Evolutionary conservation across 2,113 vertebrate species (phyloP).

Genomic region (Malurus alboscapulatus): DNA sequence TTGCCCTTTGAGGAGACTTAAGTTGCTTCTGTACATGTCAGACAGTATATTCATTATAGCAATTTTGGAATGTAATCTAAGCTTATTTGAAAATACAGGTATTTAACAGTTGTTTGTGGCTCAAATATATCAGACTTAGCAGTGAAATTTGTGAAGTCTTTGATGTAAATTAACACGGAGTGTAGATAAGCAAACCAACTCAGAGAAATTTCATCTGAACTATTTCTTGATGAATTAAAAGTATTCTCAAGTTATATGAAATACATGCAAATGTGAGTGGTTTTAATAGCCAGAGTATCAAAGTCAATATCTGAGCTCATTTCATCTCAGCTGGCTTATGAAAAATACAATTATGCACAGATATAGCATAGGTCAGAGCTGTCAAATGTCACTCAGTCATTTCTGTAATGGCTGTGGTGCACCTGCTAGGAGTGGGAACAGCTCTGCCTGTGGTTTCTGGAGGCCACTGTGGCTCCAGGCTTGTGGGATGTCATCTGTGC

Average conservation of each 20-base stretch:
- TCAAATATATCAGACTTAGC: conserved; percentile 29
- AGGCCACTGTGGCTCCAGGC: not conserved
- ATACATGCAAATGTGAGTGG: not conserved
- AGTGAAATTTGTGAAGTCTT: conserved; percentile 28
- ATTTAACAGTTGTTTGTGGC: not conserved
- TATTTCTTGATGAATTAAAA: conserved; percentile 2
- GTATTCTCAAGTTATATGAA: not conserved
- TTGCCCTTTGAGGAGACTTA: conserved; percentile 21
- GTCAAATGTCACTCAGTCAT: not conserved
- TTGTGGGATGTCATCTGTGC: not conserved
- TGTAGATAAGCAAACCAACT: not conserved
- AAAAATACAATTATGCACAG: conserved; percentile 1
- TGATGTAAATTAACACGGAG: not conserved
- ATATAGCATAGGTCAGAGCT: not conserved
- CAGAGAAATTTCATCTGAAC: not conserved
- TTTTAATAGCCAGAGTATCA: not conserved
- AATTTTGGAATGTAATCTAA: conserved; percentile 50
- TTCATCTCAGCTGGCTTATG: not conserved
- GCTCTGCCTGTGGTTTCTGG: not conserved
- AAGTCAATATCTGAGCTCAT: conserved; percentile 13
- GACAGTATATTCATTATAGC: conserved; percentile 27
- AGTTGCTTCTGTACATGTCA: conserved; percentile 16
- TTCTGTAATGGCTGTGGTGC: not conserved
- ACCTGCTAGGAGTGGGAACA: accelerated
- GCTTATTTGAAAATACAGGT: conserved; percentile 3